Base-by-base conservation (phyloP, 2,797 vertebrate genomes). In the Amniataba percoides region DNA sequence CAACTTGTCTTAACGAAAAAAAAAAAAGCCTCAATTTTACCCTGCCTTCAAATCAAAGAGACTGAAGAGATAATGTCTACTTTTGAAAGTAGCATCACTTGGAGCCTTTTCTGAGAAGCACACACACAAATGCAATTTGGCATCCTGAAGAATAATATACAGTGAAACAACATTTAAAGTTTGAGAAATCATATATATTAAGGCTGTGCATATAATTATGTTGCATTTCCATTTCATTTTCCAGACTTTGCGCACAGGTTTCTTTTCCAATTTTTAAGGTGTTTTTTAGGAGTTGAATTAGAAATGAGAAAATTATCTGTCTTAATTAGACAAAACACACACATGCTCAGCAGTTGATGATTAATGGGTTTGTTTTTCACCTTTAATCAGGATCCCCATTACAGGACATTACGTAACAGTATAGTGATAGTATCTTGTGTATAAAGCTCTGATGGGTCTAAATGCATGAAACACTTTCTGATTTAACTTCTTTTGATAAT, bases 161-260 rank as follows among this genome's bases (percentile, higher is more conserved):
- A 45, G 11, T 34, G 9, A 53, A 74, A 64, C 23, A 67, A 5
- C 39, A 40, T 43, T 52, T 62, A 40, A 51, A 70, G 27, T n/a
- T 46, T 18, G 52, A 19, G 5, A 45, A 55, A 7, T 4, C 27
- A 39, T 11, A 34, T 23, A 31, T 42, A 27, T 27, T 27, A 13
- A 31, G 15, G 8, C 11, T 57, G 21, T 12, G 27, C 27, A 8
- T 25, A 19, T 12, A 31, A 27, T 53, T 15, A 31, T 13, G 19
- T 34, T 3, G n/a, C 27, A 16, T 42, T 61, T 67, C 8, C 2
- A 21, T n/a, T 23, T 16, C 0, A 21, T 69, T 51, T 61, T 39
- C 21, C 4, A 34, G 27, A 9, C 25, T 4, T 19, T 3, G 19
- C 49, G 19, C 31, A 21, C 4, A 55, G 10, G n/a, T 43, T 40